A percentile compares a stretch with the other conserved stretches of the same genome.
phyloP scores from a whole-genome alignment of 1,140 invertebrate genomes.

The Lordiphosa clarofinis region DNA sequence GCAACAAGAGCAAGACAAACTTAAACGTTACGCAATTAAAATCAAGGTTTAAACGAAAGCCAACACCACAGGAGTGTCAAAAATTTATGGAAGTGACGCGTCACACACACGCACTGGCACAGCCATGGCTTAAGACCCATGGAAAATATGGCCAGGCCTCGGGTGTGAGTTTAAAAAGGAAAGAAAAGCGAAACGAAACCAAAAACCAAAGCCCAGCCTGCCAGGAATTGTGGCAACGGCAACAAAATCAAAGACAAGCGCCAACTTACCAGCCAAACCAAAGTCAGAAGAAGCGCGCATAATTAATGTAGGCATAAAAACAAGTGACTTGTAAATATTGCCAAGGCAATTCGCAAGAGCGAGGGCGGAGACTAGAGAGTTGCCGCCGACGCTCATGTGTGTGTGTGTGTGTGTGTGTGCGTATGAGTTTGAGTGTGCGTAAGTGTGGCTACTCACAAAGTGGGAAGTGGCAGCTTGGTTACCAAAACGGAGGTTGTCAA shows the following conservation, averaged over 20 bases:
- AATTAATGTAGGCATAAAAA: constrained; percentile 78
- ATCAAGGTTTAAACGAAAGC: constrained; percentile 39
- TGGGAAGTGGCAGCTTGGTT: constrained; percentile 41
- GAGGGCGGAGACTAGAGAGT: constrained; percentile 14
- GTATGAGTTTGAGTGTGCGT: constrained; percentile 18
- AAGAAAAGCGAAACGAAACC: constrained; percentile 22
- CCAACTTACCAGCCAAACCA: constrained; percentile 56
- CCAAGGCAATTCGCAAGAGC: constrained; percentile 52
- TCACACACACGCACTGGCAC: constrained; percentile 15
- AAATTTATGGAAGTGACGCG: constrained; percentile 57
- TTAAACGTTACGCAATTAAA: constrained; percentile 54
- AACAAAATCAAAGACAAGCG: constrained; percentile 69
- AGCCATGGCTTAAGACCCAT: constrained; percentile 29
- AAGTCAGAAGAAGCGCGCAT: constrained; percentile 66
- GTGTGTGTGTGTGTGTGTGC: constrained; percentile 11
- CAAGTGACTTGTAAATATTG: constrained; percentile 77
- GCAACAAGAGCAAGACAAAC: constrained; percentile 22
- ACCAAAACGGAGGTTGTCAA: constrained; percentile 19
- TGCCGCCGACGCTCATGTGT: background rate
- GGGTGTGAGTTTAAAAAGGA: constrained; percentile 9
- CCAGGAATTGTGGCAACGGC: constrained; percentile 53
- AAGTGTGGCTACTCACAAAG: constrained; percentile 59
- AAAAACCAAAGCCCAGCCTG: constrained; percentile 54
- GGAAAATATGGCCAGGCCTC: constrained; percentile 45
- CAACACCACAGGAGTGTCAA: constrained; percentile 50